Base-by-base conservation (phyloP, 2,888 invertebrate species). In the Leptinotarsa juncta region DNA sequence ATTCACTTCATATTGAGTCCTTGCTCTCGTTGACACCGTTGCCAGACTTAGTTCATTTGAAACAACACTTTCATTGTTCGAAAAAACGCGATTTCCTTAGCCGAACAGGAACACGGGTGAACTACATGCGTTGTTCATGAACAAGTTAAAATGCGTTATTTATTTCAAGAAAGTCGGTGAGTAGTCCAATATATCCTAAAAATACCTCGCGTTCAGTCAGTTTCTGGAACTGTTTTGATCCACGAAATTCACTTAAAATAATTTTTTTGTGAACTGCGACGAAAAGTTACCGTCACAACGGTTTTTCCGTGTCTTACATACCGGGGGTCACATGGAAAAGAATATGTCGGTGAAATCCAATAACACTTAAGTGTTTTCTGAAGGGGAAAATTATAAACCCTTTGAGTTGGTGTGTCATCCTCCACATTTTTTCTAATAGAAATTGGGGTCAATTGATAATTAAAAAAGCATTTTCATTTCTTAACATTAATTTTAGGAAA, bases 1-100 rank as follows among this genome's bases (percentile, higher is more conserved):
- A 69, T 48, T 69, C 57, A 20, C 3, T 16, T 50, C 69, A 48
- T 23, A 48, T 48, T 16, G 32, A 69, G 69, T 60, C 69, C 69
- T 69, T 57, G 69, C 48, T 69, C 69, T 69, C 20, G 23, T 4
- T 20, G 57, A 49, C 69, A 55, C 20, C 12, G 69, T 69, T 69
- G 69, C 69, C 69, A 69, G 23, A 53, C 57, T 16, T 4, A 18
- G 7, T 10, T 15, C 53, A 14, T 18, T 48, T 18, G 57, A 69
- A 69, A 32, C 55, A 53, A 42, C 23, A 69, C 48, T 62, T 18
- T 32, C 42, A 62, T 62, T 62, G 62, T 62, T 62, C 18, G 26
- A 32, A 32, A 62, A 62, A 62, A 16, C 32, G 3, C n/a, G 16
- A 14, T 42, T 42, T 42, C 42, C 26, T 7, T 42, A 16, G 12